phyloP scores from a whole-genome alignment of 2,888 invertebrate species.

The Lamellibrachia columna region DNA sequence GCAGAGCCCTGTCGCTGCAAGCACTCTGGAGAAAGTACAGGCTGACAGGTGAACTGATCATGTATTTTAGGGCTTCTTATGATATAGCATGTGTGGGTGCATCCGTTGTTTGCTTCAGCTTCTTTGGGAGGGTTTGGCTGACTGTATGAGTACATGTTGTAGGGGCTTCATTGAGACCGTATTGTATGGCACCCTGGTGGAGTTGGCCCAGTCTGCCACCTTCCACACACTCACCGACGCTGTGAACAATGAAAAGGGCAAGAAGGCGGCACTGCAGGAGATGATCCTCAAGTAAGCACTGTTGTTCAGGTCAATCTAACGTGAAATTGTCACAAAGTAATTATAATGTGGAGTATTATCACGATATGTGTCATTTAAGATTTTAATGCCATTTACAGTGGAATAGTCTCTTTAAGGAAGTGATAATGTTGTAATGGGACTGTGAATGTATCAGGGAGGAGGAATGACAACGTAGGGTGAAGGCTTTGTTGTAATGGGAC shows the following conservation, averaged over 20 bases:
- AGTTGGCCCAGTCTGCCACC: slow-evolving; percentile 57
- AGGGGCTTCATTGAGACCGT: slow-evolving; percentile 61
- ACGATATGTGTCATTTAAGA: too few species aligned
- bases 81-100: neutral
- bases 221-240: slow-evolving; percentile 56
- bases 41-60: slow-evolving; percentile 56
- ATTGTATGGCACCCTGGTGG: slow-evolving; percentile 56
- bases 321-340: neutral
- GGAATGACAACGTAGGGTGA: too few species aligned
- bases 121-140: neutral
- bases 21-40: slow-evolving; percentile 62
- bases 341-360: neutral
- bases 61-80: neutral
- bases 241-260: slow-evolving; percentile 55
- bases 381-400: neutral
- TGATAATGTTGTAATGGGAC: too few species aligned
- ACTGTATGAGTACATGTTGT: slow-evolving; percentile 33
- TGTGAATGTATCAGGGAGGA: too few species aligned
- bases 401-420: neutral
- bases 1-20: slow-evolving; percentile 62
- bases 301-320: neutral
- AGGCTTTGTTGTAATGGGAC: too few species aligned
- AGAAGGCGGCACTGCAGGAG: slow-evolving; percentile 59
- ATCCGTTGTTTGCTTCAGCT: neutral
- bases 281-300: slow-evolving; percentile 53